Base-by-base conservation (phyloP, 2,888 invertebrate genomes). In the Clitarchus hookeri region DNA sequence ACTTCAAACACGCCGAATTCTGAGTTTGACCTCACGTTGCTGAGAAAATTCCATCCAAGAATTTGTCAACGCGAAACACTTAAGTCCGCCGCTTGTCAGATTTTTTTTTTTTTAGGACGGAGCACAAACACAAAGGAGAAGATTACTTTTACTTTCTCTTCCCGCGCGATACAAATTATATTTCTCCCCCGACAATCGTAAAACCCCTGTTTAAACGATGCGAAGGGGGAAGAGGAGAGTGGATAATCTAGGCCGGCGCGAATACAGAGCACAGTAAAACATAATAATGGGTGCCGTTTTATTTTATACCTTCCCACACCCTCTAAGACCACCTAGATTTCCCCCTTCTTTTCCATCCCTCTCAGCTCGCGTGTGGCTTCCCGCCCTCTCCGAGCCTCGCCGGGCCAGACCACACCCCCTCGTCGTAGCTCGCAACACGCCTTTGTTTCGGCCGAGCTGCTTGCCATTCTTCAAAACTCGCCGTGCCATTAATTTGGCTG, bases 151-250 rank as follows among this genome's bases (percentile, higher is more conserved):
- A 65, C 65, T 65, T 65, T 65, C 65, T n/a, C n/a, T 65, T 65
- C 65, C 65, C n/a, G 19, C 65, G 11, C 65, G n/a, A 65, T 0
- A 65, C 65, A 65, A 65, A 65, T 65, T 65, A n/a, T 65, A 16
- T 65, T 65, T 23, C 65, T 65, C 65, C 65, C 65, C 65, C 19
- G 23, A 65, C 23, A 23, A 65, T 65, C 65, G 65, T 65, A 12
- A 65, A 65, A 65, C 65, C 65, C 65, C 65, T 65, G 65, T 65
- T 65, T 65, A 65, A 65, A 65, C 65, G 65, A 65, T 65, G 65
- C 65, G 36, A 36, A 23, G 65, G 19, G 65, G 65, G 65, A 65
- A 65, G 65, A n/a, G 65, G 65, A 65, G 65, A 65, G 65, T 16
- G 65, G 65, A 65, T 65, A 65, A 65, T 65, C 65, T 65, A n/a